Percentiles rank a stretch among this genome's conserved stretches.
Conservation (phyloP, 2,888 invertebrate species). For the Anthrax anthrax region DNA sequence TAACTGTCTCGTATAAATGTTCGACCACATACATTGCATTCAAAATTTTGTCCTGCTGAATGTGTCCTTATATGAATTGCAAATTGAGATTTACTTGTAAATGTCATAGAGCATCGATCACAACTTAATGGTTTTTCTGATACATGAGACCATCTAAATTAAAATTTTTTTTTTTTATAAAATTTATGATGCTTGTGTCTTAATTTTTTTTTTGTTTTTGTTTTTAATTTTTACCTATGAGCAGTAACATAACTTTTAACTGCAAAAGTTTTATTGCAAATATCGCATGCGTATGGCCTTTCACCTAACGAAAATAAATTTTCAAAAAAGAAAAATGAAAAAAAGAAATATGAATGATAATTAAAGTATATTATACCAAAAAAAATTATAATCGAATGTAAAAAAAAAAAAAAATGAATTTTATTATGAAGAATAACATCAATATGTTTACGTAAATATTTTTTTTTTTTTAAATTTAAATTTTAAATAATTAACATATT, state of each 20-base stretch:
- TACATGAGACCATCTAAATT: constrained; percentile 55
- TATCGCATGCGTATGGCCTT: constrained; percentile 63
- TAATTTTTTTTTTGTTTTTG: background rate
- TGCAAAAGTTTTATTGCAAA: constrained; percentile 65
- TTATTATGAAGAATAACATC: background rate
- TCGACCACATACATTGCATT: constrained; percentile 59
- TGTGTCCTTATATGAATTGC: constrained; percentile 63
- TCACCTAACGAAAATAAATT: constrained; percentile 39
- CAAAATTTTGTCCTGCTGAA: constrained; percentile 51
- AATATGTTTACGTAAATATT: background rate
- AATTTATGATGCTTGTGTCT: background rate
- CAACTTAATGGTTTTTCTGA: constrained; percentile 60
- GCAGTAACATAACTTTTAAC: constrained; percentile 70
- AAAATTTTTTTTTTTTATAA: background rate
- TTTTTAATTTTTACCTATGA: constrained; percentile 39
- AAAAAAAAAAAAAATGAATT: background rate
- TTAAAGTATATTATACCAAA: background rate
- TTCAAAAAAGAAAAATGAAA: background rate
- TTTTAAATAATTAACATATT: background rate
- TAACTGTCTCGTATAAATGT: constrained; percentile 65
- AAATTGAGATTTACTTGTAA: constrained; percentile 61
- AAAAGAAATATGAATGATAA: background rate
- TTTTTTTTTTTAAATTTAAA: background rate
- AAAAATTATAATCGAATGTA: too few relatives aligned
- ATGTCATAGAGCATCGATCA: constrained; percentile 56